Percentiles rank a stretch among this genome's conserved stretches.
These are phyloP conservation scores for Lepisosteus oculatus DNA, from an alignment of 2,113 vertebrate genomes.

Conservation along the genomic window DNA sequence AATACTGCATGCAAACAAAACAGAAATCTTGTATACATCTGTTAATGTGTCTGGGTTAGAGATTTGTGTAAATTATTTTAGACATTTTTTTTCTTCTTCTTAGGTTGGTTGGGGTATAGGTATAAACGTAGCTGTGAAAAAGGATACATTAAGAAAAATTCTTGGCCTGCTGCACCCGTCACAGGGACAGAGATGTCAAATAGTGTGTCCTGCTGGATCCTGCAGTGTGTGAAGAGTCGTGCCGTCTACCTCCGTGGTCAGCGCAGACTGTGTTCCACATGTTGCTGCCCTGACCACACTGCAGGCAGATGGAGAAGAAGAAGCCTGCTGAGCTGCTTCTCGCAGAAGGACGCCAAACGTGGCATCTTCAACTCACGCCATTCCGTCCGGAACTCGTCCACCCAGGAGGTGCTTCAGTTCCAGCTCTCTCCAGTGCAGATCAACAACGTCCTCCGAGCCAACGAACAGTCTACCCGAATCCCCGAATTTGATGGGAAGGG, in stretches of 20 bases:
- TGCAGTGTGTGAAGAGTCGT: slow-evolving; percentile 6
- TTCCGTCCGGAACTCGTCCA: slow-evolving; percentile 29
- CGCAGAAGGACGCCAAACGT: background rate
- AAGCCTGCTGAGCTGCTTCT: background rate
- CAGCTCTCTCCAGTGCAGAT: slow-evolving; percentile 75
- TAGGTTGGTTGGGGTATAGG: background rate
- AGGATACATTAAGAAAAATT: too few species aligned
- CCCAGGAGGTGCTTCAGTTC: slow-evolving; percentile 71
- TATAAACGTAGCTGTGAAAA: background rate
- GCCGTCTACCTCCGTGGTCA: background rate
- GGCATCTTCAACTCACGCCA: background rate
- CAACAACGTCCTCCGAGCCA: slow-evolving; percentile 70
- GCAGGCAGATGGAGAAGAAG: slow-evolving; percentile 4
- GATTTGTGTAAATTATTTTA: background rate
- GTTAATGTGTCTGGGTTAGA: background rate
- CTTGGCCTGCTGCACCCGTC: background rate
- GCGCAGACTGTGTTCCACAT: slow-evolving; percentile 15
- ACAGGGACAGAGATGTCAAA: slow-evolving; percentile 15
- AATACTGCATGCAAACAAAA: too few species aligned
- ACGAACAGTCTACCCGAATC: slow-evolving; percentile 71
- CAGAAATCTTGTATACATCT: background rate
- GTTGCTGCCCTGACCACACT: background rate
- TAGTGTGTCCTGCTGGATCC: slow-evolving; percentile 8
- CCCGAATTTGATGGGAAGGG: slow-evolving; percentile 63
- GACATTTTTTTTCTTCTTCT: background rate